Conservation (phyloP, 1,140 invertebrate genomes). For the Condylostylus longicornis region DNA sequence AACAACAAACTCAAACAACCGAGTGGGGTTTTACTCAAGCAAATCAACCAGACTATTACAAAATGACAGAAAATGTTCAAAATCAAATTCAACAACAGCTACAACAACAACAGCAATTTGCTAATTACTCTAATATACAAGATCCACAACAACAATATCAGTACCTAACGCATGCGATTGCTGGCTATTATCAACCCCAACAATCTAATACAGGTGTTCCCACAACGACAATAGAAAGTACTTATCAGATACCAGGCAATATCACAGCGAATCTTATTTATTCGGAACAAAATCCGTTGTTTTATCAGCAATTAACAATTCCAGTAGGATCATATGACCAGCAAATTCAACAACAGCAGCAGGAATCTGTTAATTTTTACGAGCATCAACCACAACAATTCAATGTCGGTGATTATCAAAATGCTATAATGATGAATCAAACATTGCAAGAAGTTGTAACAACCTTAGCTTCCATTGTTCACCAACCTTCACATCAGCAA, state of each 20-base stretch:
- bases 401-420: conserved; percentile 14
- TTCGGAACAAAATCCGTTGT: background rate
- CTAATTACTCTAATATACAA: background rate
- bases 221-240: too few species aligned
- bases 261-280: background rate
- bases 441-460: conserved; percentile 25
- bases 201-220: too few species aligned
- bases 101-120: background rate
- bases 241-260: background rate
- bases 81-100: too few species aligned
- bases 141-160: background rate
- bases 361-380: too few species aligned
- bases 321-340: too few species aligned
- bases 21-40: too few species aligned
- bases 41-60: too few species aligned
- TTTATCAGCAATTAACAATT: background rate
- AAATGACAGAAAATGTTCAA: too few species aligned
- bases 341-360: too few species aligned
- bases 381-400: too few species aligned
- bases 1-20: too few species aligned
- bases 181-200: background rate
- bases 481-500: conserved; percentile 18
- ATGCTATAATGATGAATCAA: conserved; percentile 14
- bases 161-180: background rate
- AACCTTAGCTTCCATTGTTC: conserved; percentile 24